phyloP scores from a whole-genome alignment of 2,888 invertebrate species.

The Gastracanthus pulcherrimus region DNA sequence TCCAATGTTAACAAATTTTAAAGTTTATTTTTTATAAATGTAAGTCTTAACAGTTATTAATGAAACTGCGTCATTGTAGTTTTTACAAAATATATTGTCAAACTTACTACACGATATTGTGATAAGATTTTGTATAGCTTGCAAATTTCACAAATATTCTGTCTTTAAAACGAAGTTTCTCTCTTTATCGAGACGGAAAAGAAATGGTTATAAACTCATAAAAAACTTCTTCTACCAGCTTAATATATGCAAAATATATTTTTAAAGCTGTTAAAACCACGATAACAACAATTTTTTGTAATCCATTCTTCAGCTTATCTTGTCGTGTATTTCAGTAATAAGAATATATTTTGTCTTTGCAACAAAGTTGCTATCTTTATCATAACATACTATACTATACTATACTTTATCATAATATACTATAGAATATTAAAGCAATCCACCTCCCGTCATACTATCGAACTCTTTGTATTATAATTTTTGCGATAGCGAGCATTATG shows the following conservation, averaged over 20 bases:
- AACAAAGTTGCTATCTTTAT: slow-evolving; percentile 17
- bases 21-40: no score
- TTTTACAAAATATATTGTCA: no score
- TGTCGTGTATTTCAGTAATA: background rate
- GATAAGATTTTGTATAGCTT: background rate
- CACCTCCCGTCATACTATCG: background rate
- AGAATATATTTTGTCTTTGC: slow-evolving; percentile 10
- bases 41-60: no score
- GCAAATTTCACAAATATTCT: background rate
- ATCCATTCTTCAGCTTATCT: background rate
- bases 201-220: background rate
- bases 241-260: background rate
- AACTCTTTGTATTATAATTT: background rate
- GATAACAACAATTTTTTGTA: no score
- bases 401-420: no score
- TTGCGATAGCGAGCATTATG: background rate
- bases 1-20: no score
- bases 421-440: background rate
- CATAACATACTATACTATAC: background rate
- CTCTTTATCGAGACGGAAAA: background rate
- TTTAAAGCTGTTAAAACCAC: background rate
- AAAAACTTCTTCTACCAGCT: background rate
- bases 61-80: no score
- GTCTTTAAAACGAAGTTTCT: background rate
- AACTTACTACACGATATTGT: background rate